Base-by-base conservation (phyloP, 2,888 invertebrate species). In the Philereme vetulata region DNA sequence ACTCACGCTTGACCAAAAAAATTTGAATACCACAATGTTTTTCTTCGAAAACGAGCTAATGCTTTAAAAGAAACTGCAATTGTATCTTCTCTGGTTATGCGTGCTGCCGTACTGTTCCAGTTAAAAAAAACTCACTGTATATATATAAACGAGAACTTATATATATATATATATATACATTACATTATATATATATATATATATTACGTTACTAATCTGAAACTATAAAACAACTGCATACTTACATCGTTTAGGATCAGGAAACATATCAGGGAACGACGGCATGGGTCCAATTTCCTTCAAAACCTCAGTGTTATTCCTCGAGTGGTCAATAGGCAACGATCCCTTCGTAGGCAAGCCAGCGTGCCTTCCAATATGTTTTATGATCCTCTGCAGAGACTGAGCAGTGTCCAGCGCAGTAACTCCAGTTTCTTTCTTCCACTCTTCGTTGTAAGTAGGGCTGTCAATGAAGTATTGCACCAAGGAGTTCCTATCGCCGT, bases 381-480 rank as follows among this genome's bases (percentile, higher is more conserved):
- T 77, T 2, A 90, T 72, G 0, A 88, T 67, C 58, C 74, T 80
- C 47, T 88, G 81, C 8, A 91, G 60, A 10, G 76, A 84, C 40
- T 80, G 80, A 0, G 84, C 80, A 0, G 82, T 78, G 1, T 88
- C 82, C 40, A 90, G 56, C 1, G 78, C 78, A 4, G 72, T 66
- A 0, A 87, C 80, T 4, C 85, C 87, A 47, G 71, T 81, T 5
- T 77, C 77, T 11, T 75, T 75, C 2, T 75, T 61, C 82, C 82
- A 86, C 9, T 80, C 72, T 1, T 80, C 80, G 4, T 77, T 80
- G 35, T 82, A 85, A 52, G 81, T 72, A 0, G 84, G 76, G 21
- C 84, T 83, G 5, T 86, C 84, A 5, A 90, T 72, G 60, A 87
- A 85, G 65, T 85, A 84, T 64, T 83, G 77, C 2, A 89, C 82